Evolutionary conservation across 2,888 invertebrate genomes (phyloP), one percentile per base, ranked within the genome.

Genomic region (Eristalinus aeneus): DNA sequence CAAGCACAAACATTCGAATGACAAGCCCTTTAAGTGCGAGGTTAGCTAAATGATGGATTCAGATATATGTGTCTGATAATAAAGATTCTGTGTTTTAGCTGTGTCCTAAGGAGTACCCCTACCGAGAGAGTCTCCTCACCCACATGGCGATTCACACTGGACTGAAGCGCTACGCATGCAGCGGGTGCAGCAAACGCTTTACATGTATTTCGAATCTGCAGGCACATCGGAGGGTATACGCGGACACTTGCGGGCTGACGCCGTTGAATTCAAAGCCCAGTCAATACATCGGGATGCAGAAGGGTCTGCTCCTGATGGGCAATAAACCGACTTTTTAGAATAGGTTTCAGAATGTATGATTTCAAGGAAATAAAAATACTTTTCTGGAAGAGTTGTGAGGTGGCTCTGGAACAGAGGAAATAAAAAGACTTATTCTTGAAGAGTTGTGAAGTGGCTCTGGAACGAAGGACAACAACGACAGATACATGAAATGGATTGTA

Each of bases 151-250:
- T 93, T 4, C 94, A 94, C 84, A 94, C 93, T 0, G 94, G 94
- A 71, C 91, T 93, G 8, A 93, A 93, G 79, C 93, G 93, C 3
- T 93, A 93, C 88, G 89, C 93, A 27, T 94, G 94, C 89, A 91
- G 93, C 80, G 92, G 92, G 2, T 94, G 94, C 88, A 93, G 93
- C 53, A 92, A 92, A 79, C 91, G 93, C 11, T 94, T 94, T 89
- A 94, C 94, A 3, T 94, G 94, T 88, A 92, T 93, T 69, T 93
- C 93, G 0, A 94, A 94, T 89, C 90, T 94, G 8, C 92, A 93
- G 67, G 93, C 93, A 22, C 94, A 94, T 90, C 91, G 93, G n/a
- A 91, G 91, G 74, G 93, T 93, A 6, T 93, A 93, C 81, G 91
- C 92, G 0, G 91, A 90, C 65, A 93, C 93, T n/a, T 94, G 94